Conservation (phyloP, 2,888 invertebrate genomes). For the Lasioglossum pauxillum region DNA sequence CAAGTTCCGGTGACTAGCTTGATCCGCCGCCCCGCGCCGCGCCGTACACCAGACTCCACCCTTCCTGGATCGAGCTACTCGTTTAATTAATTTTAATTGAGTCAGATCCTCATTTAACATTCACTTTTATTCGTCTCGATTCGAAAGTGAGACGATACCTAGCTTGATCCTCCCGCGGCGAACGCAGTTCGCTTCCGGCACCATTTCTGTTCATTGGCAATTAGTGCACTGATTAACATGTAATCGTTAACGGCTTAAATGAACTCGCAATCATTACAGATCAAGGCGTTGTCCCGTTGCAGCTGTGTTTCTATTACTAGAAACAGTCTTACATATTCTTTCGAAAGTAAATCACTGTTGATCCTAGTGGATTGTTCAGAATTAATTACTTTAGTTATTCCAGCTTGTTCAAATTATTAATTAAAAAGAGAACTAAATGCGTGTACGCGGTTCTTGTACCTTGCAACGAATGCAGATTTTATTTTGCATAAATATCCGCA, state of each 20-base stretch:
- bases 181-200: not conserved
- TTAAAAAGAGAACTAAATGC: no score
- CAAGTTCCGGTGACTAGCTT: no score
- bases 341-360: not conserved
- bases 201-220: not conserved
- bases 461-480: no score
- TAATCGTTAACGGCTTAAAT: not conserved
- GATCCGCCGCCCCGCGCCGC: no score
- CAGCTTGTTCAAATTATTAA: no score
- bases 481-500: no score
- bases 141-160: conserved; percentile 3
- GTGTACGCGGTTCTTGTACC: no score
- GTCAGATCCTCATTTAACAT: not conserved
- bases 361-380: not conserved
- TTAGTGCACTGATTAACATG: not conserved
- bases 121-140: conserved; percentile 4
- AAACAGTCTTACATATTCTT: not conserved
- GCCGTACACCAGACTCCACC: not conserved
- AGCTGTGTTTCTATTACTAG: not conserved
- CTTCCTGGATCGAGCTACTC: not conserved
- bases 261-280: not conserved
- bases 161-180: not conserved
- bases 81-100: conserved; percentile 1
- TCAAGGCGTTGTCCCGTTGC: not conserved
- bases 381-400: not conserved